These are phyloP conservation scores for Mesoclemmys tuberculata DNA, from an alignment of 2,113 vertebrate genomes.

Conservation along the genomic window DNA sequence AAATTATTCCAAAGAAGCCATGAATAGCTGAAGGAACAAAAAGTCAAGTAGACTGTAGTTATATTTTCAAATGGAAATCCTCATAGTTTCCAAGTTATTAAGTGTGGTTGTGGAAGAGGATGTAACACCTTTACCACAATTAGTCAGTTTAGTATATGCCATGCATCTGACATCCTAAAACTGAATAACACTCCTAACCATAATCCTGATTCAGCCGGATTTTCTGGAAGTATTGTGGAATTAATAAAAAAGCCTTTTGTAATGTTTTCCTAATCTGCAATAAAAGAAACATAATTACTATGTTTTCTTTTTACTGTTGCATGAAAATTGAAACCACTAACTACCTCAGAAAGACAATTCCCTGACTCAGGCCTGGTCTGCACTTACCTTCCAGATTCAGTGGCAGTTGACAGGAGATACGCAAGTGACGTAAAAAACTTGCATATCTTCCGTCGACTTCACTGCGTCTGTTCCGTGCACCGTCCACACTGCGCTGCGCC, in stretches of 20 bases:
- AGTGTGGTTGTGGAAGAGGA: neutral
- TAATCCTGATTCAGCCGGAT: slow-evolving; percentile 2
- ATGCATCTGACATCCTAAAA: slow-evolving; percentile 5
- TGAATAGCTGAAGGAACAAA: neutral
- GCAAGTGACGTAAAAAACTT: too few relatives aligned
- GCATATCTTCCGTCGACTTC: too few relatives aligned
- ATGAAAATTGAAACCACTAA: slow-evolving; percentile 62
- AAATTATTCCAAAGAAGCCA: neutral
- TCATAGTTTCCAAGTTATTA: neutral
- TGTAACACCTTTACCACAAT: neutral
- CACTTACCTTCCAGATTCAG: too few relatives aligned
- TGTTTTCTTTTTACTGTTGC: slow-evolving; percentile 50
- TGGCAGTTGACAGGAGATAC: too few relatives aligned
- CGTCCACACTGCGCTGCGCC: too few relatives aligned
- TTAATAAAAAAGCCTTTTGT: slow-evolving; percentile 44
- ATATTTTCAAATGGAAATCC: neutral
- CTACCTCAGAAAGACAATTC: slow-evolving; percentile 50
- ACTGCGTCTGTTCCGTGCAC: too few relatives aligned
- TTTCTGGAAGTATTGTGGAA: slow-evolving; percentile 56
- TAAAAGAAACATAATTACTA: slow-evolving; percentile 45
- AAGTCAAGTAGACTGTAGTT: neutral
- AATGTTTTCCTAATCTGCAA: slow-evolving; percentile 51
- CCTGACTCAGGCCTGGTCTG: neutral
- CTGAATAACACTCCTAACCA: neutral
- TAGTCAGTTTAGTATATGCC: neutral